Evolutionary conservation across 2,797 vertebrate genomes (phyloP).

Genomic region (Ispidina picta): DNA sequence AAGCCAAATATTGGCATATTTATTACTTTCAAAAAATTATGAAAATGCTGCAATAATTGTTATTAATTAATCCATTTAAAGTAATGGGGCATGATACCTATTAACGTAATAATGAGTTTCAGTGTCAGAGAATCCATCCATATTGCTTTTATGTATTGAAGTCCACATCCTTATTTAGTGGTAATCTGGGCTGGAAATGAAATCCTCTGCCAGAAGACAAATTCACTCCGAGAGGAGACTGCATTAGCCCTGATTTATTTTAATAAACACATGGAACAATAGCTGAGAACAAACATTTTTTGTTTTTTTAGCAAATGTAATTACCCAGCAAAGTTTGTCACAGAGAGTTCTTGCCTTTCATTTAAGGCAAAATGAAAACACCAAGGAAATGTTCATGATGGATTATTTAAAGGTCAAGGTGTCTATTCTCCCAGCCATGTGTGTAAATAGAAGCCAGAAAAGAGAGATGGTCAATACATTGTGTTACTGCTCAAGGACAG

Average conservation of each 20-base stretch:
- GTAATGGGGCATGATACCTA: constrained; percentile 22
- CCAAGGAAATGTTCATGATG: background rate
- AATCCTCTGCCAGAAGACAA: background rate
- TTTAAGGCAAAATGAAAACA: background rate
- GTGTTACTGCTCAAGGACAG: background rate
- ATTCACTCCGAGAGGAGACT: background rate
- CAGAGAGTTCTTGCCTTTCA: background rate
- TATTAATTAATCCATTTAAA: constrained; percentile 53
- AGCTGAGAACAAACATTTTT: constrained; percentile 5
- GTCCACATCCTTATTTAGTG: background rate
- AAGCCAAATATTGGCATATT: constrained; percentile 7
- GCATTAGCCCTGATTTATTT: constrained; percentile 50
- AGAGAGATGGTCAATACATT: background rate
- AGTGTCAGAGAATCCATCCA: background rate
- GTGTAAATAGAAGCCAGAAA: background rate
- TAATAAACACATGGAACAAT: constrained; percentile 30
- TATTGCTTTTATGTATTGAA: background rate
- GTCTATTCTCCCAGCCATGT: background rate
- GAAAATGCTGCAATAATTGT: constrained; percentile 5
- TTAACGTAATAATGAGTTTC: constrained; percentile 26
- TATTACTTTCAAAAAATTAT: constrained; percentile 21
- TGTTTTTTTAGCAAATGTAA: constrained; percentile 11
- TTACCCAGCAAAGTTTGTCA: background rate
- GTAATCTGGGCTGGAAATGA: background rate
- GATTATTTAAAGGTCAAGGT: background rate